phyloP scores from a whole-genome alignment of 2,797 vertebrate species.

The Mareca strepera region DNA sequence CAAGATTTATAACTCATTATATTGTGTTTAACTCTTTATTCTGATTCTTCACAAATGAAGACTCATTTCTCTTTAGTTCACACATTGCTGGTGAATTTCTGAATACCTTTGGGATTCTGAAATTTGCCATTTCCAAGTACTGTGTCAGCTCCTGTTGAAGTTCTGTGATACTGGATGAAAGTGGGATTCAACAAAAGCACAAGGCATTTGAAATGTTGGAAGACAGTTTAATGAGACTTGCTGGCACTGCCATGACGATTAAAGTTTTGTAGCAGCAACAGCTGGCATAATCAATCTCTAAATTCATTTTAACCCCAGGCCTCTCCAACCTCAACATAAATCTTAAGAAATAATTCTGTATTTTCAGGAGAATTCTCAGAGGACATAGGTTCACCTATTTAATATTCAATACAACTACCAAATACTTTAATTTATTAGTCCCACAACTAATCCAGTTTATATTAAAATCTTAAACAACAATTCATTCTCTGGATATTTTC shows the following conservation, averaged over 20 bases:
- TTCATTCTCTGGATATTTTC: constrained; percentile 9
- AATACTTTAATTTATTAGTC: constrained; percentile 46
- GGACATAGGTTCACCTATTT: constrained; percentile 27
- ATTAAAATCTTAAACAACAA: constrained; percentile 58
- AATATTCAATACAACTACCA: constrained; percentile 35
- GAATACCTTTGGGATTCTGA: neutral
- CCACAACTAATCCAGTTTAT: constrained; percentile 56
- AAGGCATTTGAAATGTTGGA: neutral
- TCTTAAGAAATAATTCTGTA: constrained; percentile 13
- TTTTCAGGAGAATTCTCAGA: constrained; percentile 31
- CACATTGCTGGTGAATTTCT: neutral
- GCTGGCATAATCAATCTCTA: neutral
- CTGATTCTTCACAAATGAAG: neutral
- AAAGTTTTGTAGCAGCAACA: neutral
- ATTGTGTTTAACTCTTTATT: neutral
- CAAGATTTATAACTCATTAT: neutral
- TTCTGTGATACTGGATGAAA: neutral
- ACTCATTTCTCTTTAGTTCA: neutral
- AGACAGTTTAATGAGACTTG: neutral
- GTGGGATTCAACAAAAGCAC: neutral
- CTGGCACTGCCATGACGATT: neutral
- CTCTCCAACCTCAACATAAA: neutral
- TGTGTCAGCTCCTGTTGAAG: neutral
- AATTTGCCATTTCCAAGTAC: neutral
- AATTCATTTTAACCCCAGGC: constrained; percentile 7